phyloP scores from a whole-genome alignment of 1,140 invertebrate species.

The Chrysoperla carnea region DNA sequence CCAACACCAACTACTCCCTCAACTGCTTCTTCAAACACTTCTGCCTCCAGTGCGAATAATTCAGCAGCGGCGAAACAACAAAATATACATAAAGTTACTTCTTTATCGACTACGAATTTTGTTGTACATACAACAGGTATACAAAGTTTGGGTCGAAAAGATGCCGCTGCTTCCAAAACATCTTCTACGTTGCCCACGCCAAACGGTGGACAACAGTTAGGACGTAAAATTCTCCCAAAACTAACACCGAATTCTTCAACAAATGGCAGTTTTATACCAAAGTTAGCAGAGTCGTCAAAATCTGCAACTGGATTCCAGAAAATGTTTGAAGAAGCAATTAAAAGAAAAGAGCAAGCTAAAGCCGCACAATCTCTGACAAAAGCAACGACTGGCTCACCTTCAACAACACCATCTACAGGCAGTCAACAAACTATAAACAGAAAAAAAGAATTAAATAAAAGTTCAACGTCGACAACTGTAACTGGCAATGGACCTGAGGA shows the following conservation, averaged over 20 bases:
- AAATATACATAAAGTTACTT: not conserved
- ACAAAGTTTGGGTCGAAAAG: not conserved
- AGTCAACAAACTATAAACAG: not conserved
- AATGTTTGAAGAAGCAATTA: conserved; percentile 21
- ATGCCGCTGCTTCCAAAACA: not conserved
- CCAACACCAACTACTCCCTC: not conserved
- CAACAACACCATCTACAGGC: not conserved
- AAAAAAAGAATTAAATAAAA: not conserved
- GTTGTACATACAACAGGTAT: not conserved
- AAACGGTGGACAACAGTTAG: not conserved
- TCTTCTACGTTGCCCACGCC: not conserved
- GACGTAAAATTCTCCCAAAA: not conserved
- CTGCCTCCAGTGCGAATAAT: no score
- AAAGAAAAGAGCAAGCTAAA: conserved; percentile 2
- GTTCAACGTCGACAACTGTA: not conserved
- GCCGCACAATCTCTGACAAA: not conserved
- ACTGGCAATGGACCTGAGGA: no score
- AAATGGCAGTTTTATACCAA: conserved; percentile 1
- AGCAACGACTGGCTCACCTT: not conserved
- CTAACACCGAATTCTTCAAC: conserved; percentile 7
- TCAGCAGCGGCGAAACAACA: not conserved
- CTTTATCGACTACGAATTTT: not conserved
- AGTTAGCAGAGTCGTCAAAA: conserved; percentile 5
- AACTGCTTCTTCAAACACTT: not conserved
- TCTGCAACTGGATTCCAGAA: conserved; percentile 16